Conservation (phyloP, 2,888 invertebrate species). For the Drosophila putrida region DNA sequence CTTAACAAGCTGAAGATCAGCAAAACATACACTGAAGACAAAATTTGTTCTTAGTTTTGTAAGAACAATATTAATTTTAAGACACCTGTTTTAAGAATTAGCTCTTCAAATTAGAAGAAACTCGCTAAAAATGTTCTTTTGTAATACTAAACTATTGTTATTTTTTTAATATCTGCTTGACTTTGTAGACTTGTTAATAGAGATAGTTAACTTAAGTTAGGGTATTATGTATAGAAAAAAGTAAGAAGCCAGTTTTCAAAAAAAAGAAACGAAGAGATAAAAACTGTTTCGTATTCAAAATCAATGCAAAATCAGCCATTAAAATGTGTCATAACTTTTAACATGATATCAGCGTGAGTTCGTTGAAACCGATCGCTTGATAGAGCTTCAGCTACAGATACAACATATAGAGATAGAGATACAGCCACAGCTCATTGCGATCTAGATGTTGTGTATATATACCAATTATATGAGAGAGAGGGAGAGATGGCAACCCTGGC, state of each 20-base stretch:
- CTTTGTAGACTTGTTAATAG: neutral
- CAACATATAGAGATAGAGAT: conserved; percentile 17
- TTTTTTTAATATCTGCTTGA: too few relatives aligned
- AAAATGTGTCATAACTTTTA: conserved; percentile 56
- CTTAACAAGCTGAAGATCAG: neutral
- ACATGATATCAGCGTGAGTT: conserved; percentile 51
- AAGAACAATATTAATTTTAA: too few relatives aligned
- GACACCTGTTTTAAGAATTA: too few relatives aligned
- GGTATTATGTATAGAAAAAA: conserved; percentile 1
- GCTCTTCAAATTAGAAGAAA: too few relatives aligned
- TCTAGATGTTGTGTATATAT: neutral
- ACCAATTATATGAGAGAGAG: neutral
- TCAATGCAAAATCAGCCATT: conserved; percentile 49
- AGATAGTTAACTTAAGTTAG: neutral
- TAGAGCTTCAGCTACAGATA: conserved; percentile 7
- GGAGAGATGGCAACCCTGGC: conserved; percentile 29
- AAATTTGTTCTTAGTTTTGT: too few relatives aligned
- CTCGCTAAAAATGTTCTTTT: too few relatives aligned
- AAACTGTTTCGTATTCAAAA: conserved; percentile 37
- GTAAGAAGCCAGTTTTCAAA: neutral
- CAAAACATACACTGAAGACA: too few relatives aligned
- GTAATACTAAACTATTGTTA: too few relatives aligned
- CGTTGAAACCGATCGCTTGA: conserved; percentile 45
- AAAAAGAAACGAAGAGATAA: neutral
- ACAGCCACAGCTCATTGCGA: conserved; percentile 8